phyloP scores from a whole-genome alignment of 2,113 vertebrate species.

The Apteryx owenii region DNA sequence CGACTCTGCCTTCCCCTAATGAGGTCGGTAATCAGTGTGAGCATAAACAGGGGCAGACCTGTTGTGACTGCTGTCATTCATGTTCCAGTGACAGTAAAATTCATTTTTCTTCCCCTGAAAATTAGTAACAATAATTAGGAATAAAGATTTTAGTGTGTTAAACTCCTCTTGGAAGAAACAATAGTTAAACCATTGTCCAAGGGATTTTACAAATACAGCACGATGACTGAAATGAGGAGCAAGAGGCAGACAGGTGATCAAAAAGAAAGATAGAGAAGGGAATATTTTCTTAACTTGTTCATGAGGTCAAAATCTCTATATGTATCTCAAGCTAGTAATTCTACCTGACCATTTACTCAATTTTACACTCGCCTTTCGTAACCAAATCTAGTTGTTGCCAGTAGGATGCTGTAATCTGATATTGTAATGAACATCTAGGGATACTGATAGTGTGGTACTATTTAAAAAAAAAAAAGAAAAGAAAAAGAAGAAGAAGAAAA shows the following conservation, averaged over 20 bases:
- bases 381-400: background rate
- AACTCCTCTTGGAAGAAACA: background rate
- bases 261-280: background rate
- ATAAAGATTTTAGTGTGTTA: background rate
- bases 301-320: background rate
- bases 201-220: background rate
- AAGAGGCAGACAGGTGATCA: background rate
- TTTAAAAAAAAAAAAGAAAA: background rate
- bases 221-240: background rate
- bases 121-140: background rate
- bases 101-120: background rate
- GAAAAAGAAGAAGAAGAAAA: too few species aligned
- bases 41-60: conserved; percentile 3
- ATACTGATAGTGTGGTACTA: background rate
- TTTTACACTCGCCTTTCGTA: background rate
- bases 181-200: background rate
- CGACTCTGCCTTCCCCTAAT: background rate
- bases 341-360: background rate
- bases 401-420: background rate
- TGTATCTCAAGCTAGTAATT: background rate
- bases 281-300: background rate
- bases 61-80: background rate
- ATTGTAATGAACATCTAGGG: background rate
- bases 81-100: background rate
- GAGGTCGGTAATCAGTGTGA: conserved; percentile 46